Percentiles rank a stretch among this genome's conserved stretches.
Conservation (phyloP, 2,888 invertebrate species). For the Thumatha senex region DNA sequence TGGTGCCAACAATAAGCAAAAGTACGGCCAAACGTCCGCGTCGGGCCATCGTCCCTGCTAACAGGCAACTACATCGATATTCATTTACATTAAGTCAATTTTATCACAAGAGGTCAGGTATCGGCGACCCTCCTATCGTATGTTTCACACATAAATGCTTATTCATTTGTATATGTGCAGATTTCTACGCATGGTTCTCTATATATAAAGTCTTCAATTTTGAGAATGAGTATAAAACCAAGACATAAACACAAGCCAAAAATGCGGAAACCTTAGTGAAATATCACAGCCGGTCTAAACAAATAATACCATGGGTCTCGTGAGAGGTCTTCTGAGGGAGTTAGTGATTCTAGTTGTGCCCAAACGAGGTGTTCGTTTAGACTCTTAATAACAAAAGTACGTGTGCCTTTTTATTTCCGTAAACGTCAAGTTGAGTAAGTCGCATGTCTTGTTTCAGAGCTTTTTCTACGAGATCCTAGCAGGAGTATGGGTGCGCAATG, state of each 20-base stretch:
- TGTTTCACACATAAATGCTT: background rate
- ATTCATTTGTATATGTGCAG: background rate
- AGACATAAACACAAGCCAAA: too few species aligned
- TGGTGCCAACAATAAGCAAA: background rate
- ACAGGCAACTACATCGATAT: slow-evolving; percentile 2
- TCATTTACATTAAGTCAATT: background rate
- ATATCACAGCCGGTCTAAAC: too few species aligned
- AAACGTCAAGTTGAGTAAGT: background rate
- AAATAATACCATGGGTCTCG: too few species aligned
- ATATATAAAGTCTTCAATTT: background rate
- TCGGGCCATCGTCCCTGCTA: slow-evolving; percentile 5
- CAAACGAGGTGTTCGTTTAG: too few species aligned
- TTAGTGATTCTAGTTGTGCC: too few species aligned
- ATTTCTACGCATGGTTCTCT: background rate
- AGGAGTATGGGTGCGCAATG: slow-evolving; percentile 98
- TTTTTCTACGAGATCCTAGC: slow-evolving; percentile 97
- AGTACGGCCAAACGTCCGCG: background rate
- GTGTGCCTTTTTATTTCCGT: too few species aligned
- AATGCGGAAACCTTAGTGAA: too few species aligned
- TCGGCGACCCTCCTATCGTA: background rate
- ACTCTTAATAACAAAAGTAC: too few species aligned
- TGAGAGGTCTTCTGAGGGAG: too few species aligned
- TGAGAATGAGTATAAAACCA: too few species aligned
- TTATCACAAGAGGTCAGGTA: slow-evolving; percentile 4
- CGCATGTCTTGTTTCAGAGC: slow-evolving; percentile 84